phyloP scores from a whole-genome alignment of 1,140 invertebrate genomes.

The Macrobrachium rosenbergii region DNA sequence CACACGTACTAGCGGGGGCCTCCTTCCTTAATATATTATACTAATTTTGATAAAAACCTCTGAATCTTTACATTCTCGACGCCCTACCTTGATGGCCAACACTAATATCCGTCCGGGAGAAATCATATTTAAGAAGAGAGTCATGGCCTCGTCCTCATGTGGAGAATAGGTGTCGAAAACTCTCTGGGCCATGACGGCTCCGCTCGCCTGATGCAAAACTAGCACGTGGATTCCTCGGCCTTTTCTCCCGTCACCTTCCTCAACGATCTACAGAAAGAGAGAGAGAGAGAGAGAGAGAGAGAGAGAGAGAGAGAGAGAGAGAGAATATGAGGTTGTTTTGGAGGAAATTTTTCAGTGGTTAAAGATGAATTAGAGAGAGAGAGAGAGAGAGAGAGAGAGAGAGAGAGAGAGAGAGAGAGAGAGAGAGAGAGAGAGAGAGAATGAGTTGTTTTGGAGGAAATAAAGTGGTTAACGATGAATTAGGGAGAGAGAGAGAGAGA shows the following conservation, averaged over 20 bases:
- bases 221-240: slow-evolving; percentile 77
- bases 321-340: too few species aligned
- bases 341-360: too few species aligned
- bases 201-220: slow-evolving; percentile 77
- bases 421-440: too few species aligned
- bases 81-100: slow-evolving; percentile 76
- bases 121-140: slow-evolving; percentile 78
- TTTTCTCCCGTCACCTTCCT: slow-evolving; percentile 74
- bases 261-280: slow-evolving; percentile 73
- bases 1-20: neutral
- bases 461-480: too few species aligned
- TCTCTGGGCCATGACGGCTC: slow-evolving; percentile 77
- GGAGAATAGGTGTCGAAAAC: slow-evolving; percentile 79
- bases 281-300: neutral
- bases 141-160: slow-evolving; percentile 78
- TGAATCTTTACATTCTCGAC: neutral
- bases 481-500: too few species aligned
- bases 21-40: neutral
- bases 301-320: too few species aligned
- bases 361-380: too few species aligned
- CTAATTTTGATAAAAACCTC: neutral
- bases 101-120: slow-evolving; percentile 76
- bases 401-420: too few species aligned
- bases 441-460: too few species aligned
- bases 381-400: too few species aligned